Evolutionary conservation across 2,888 invertebrate species (phyloP), one percentile per base, ranked within the genome.

Genomic region (Drosophila anceps): DNA sequence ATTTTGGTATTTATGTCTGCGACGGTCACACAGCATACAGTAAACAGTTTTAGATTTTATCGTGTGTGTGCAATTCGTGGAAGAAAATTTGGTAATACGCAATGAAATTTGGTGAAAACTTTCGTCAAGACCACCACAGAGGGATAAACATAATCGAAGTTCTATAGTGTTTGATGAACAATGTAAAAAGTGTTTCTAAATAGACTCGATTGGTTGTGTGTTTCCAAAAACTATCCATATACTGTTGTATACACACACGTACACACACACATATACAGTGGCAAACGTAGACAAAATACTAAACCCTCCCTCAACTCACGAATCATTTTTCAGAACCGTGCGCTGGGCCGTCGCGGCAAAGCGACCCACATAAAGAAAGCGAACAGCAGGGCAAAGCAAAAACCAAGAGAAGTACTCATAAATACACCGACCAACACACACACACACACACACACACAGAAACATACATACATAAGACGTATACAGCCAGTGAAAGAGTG

Each of bases 311-410:
- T 84, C 69, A 63, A 67, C 72, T 64, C 63, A 72, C 78, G 69
- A 54, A 69, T 68, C 63, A 69, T 62, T 78, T 76, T 73, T 75
- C 79, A 81, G 71, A 73, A 71, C 62, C 60, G 69, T 71, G 61
- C 64, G 78, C 75, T 75, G 71, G 63, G 70, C 69, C 69, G 69
- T 65, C 74, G 77, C 80, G 72, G 73, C 81, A 72, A 73, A 74
- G 73, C 90, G 86, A 86, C 90, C 90, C 88, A 90, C 90, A 86
- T 90, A 83, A 80, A 84, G 82, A 81, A 70, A 80, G 72, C 70
- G 73, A 83, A 78, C 70, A 73, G 39, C 61, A 75, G 57, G 69
- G 75, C 70, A 79, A 81, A 81, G 79, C 71, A 81, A 66, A 66
- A 77, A 35, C 18, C 20, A 53, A 81, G 35, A 80, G 68, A 79